Evolutionary conservation across 2,888 invertebrate species (phyloP), one percentile per base, ranked within the genome.

Genomic region (Caenorhabditis angaria): DNA sequence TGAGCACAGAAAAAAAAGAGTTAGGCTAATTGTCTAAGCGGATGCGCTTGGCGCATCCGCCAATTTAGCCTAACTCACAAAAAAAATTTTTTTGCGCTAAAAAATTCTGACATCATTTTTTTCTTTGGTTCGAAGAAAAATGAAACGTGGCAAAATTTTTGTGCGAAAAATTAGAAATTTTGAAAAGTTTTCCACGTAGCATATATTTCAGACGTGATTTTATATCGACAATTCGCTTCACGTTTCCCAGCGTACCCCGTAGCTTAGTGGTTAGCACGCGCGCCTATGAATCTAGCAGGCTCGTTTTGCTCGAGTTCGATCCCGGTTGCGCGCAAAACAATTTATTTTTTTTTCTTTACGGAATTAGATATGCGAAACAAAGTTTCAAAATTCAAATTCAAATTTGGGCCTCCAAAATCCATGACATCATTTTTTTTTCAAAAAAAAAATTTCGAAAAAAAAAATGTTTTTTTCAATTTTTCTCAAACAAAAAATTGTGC

Each of bases 1-100:
- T 8, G 41, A 14, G 8, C 14, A 41, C 10, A 14, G 41, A 14
- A 14, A 41, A 41, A 41, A 14, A 41, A 41, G 41, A 41, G 18
- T 8, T 32, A 32, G 18, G 41, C 14, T 62, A 55, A 29, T 60
- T 29, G n/a, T n/a, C n/a, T 20, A 20, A 1, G 28, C 50, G 29
- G 48, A 24, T 41, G 22, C 35, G 29, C 56, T 41, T 41, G 41
- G 41, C 41, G 41, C 41, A 41, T 41, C 41, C 41, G 41, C 41
- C 41, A 41, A 41, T 41, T 41, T 41, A 55, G 22, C 53, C 53
- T 5, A n/a, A 20, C 6, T 55, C 55, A 55, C n/a, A 4, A 53
- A 51, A 28, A 55, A 55, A 55, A n/a, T 25, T 41, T 27, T 28
- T 25, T 12, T 24, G 28, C 10, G 22, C 22, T 22, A 24, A n/a